Base-by-base conservation (phyloP, 2,113 vertebrate species). In the Actenoides lindsayi region DNA sequence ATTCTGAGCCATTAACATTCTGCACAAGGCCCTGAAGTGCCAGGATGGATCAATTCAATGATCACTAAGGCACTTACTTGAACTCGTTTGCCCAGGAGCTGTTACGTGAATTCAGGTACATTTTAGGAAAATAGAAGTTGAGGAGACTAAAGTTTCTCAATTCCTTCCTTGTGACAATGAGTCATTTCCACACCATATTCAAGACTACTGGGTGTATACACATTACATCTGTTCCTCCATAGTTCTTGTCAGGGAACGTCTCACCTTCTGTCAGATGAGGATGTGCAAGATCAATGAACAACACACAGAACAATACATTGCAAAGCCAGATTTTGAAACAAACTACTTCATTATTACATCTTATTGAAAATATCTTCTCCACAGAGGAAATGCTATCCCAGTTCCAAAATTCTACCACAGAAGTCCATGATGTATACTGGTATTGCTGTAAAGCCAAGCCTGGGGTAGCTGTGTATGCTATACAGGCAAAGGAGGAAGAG, bases 11-110 rank as follows among this genome's bases (percentile, higher is more conserved):
- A 82, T 57, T 54, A 74, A 60, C 76, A 78, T 76, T 93, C 90
- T 93, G n/a, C 78, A 90, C 11, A 13, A 85, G 90, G 96, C 91
- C 78, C 68, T 67, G 44, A 62, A 96, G 93, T 85, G 90, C 85
- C 62, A 86, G 39, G 41, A 75, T 70, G 19, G 53, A 70, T 65
- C 89, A 89, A 44, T 28, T 83, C 67, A 39, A 56, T 91, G 93
- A 87, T 87, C 89, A 3, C 79, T 97, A 98, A 98, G 98, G 98
- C 98, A 98, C 98, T 98, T 97, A 83, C 92, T 89, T 75, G 67
- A 89, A 87, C 87, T 94, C 94, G 78, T 82, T 44, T 89, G 89
- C 92, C 80, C 48, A 3, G 89, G 90, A 79, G 46, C 37, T 33
- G 46, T 73, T 96, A 69, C 51, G 90, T 77, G 30, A 74, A 93